phyloP scores from a whole-genome alignment of 2,113 vertebrate genomes.

The Eulemur macaco region DNA sequence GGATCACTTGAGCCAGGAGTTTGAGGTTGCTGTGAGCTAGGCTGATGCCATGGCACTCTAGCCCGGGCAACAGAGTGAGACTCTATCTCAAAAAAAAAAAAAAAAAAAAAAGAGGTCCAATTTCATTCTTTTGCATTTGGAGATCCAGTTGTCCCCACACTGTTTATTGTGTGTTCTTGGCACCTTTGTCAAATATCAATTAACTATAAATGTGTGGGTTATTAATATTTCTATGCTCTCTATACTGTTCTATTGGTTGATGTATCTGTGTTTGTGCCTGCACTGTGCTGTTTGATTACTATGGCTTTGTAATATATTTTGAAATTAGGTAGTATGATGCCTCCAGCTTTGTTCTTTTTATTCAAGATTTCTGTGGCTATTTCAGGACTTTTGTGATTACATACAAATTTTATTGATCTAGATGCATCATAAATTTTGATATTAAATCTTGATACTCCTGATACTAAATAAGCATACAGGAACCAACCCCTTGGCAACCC shows the following conservation, averaged over 20 bases:
- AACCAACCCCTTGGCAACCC: fast-evolving
- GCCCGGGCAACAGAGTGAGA: no score
- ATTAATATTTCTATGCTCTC: no score
- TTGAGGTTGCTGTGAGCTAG: no score
- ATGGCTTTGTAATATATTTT: neutral
- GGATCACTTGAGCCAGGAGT: no score
- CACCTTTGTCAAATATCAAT: neutral
- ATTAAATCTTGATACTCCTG: neutral
- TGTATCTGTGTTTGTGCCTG: neutral
- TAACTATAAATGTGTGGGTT: neutral
- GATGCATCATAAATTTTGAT: neutral
- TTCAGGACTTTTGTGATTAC: neutral
- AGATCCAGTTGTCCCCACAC: neutral
- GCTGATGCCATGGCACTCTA: no score
- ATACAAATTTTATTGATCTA: neutral
- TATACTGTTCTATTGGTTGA: neutral
- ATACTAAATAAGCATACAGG: neutral
- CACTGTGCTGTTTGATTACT: neutral
- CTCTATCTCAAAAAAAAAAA: no score
- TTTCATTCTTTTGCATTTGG: neutral
- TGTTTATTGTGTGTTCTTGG: neutral
- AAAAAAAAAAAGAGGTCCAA: neutral
- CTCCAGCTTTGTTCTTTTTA: neutral
- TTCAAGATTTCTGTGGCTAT: neutral
- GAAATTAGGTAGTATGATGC: neutral